Conservation (phyloP, 2,888 invertebrate species). For the Archips crataeganus region DNA sequence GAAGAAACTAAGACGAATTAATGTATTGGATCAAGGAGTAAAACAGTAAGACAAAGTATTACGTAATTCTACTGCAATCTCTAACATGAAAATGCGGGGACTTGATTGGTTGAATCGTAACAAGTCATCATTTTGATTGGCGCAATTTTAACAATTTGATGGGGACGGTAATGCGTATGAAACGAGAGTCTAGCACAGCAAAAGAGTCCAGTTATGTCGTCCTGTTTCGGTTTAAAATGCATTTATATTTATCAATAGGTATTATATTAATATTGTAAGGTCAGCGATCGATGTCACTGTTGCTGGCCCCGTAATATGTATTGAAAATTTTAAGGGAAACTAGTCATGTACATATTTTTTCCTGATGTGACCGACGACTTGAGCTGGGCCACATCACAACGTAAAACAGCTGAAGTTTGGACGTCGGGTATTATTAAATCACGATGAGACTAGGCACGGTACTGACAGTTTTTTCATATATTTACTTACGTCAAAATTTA, state of each 20-base stretch:
- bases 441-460: too few relatives aligned
- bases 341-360: constrained; percentile 31
- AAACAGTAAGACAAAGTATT: not conserved
- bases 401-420: constrained; percentile 21
- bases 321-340: constrained; percentile 20
- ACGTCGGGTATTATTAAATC: constrained; percentile 5
- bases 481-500: too few relatives aligned
- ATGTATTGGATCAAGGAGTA: too few relatives aligned
- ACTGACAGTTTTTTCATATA: too few relatives aligned
- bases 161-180: not conserved
- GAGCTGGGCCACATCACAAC: constrained; percentile 21
- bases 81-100: not conserved
- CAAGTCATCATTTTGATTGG: not conserved
- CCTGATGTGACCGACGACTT: constrained; percentile 13
- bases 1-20: not conserved
- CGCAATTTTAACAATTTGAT: not conserved
- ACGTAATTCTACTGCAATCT: too few relatives aligned
- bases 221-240: constrained; percentile 17
- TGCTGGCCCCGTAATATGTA: constrained; percentile 14
- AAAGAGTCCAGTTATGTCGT: constrained; percentile 16
- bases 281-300: constrained; percentile 2
- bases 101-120: not conserved
- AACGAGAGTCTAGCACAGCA: constrained; percentile 34
- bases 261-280: constrained; percentile 12
- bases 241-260: constrained; percentile 22